These are phyloP conservation scores for Epistrophe grossulariae DNA, from an alignment of 2,888 invertebrate species.

Conservation along the genomic window DNA sequence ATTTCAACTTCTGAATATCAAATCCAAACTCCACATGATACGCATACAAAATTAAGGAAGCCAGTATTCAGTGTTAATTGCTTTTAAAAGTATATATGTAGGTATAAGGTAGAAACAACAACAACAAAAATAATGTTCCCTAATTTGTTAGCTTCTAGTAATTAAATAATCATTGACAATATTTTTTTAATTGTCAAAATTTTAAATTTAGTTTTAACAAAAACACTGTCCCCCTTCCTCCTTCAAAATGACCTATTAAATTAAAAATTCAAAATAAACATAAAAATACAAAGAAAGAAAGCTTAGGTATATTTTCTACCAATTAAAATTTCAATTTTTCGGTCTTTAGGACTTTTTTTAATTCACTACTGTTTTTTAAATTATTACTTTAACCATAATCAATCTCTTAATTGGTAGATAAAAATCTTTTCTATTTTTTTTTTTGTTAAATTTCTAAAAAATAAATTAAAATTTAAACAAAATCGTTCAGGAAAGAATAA, in stretches of 20 bases:
- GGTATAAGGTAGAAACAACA: not conserved
- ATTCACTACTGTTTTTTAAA: constrained; percentile 36
- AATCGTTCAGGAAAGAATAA: constrained; percentile 60
- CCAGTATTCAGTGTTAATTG: constrained; percentile 35
- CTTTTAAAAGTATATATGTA: not conserved
- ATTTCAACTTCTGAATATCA: constrained; percentile 28
- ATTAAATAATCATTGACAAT: constrained; percentile 23
- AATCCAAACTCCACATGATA: constrained; percentile 34
- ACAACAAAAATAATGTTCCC: constrained; percentile 14
- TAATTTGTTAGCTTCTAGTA: constrained; percentile 35
- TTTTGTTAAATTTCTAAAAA: constrained; percentile 4
- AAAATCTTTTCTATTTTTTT: constrained; percentile 35
- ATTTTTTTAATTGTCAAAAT: not conserved
- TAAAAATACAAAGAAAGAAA: not conserved
- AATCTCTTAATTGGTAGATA: constrained; percentile 70
- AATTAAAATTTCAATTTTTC: constrained; percentile 53
- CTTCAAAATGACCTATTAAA: constrained; percentile 15
- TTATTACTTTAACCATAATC: constrained; percentile 44
- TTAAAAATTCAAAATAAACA: constrained; percentile 10
- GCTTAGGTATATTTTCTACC: constrained; percentile 43
- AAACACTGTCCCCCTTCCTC: not conserved
- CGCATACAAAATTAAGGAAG: constrained; percentile 32
- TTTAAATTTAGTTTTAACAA: not conserved
- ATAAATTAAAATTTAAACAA: constrained; percentile 17
- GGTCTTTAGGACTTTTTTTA: constrained; percentile 16